These are phyloP conservation scores for Cecidostiba fungosa DNA, from an alignment of 2,888 invertebrate species.

Conservation along the genomic window DNA sequence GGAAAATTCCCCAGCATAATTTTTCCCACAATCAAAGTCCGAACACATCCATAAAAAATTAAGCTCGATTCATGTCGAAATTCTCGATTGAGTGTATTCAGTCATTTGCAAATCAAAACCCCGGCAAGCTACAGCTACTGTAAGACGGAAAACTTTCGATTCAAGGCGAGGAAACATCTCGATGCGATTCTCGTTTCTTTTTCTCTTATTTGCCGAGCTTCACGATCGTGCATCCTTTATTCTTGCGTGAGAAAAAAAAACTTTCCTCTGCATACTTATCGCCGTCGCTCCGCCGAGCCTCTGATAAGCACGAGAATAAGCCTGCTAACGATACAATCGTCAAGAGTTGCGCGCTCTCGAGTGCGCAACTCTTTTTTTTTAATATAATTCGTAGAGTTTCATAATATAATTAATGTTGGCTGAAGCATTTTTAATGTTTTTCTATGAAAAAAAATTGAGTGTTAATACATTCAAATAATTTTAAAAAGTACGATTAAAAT, in stretches of 20 bases:
- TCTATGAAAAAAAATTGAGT: too few species aligned
- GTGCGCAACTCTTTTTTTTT: not conserved
- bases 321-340: not conserved
- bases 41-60: not conserved
- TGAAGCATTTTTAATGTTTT: too few species aligned
- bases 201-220: not conserved
- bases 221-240: not conserved
- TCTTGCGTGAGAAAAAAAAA: conserved; percentile 12
- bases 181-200: not conserved
- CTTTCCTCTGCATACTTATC: conserved; percentile 45
- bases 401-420: not conserved
- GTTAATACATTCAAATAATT: not conserved
- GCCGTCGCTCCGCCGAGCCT: not conserved
- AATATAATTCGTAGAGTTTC: too few species aligned
- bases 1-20: not conserved
- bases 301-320: conserved; percentile 29
- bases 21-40: not conserved
- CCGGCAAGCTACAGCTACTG: not conserved
- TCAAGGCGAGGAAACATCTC: not conserved
- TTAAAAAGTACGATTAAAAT: not conserved
- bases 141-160: not conserved
- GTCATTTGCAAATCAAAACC: not conserved
- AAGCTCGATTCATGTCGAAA: not conserved
- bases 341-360: not conserved
- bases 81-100: not conserved